A percentile compares a stretch with the other conserved stretches of the same genome.
phyloP scores from a whole-genome alignment of 2,797 vertebrate species.

The Phylloscopus collybita region DNA sequence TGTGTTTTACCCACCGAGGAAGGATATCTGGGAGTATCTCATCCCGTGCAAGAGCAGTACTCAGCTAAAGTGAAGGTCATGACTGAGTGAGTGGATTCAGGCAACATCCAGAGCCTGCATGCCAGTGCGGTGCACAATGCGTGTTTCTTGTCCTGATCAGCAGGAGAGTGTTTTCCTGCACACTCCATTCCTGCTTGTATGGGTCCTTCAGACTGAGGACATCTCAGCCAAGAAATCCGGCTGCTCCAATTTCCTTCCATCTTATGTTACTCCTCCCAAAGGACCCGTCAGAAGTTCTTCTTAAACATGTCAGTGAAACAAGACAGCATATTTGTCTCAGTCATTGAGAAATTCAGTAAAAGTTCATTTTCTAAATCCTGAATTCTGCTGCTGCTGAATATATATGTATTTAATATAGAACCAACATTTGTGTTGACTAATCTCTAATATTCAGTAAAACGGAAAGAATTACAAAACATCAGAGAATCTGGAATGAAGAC shows the following conservation, averaged over 20 bases:
- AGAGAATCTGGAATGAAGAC: neutral
- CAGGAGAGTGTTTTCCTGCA: neutral
- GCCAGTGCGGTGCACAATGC: accelerated
- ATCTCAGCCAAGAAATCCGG: neutral
- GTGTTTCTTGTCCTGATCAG: accelerated
- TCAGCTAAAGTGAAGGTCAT: neutral
- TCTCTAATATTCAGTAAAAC: neutral
- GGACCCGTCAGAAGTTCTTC: neutral
- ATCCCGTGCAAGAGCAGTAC: neutral
- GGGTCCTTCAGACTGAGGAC: neutral
- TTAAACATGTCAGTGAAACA: neutral
- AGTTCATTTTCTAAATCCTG: neutral
- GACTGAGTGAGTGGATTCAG: neutral
- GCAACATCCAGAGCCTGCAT: neutral
- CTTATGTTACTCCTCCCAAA: neutral
- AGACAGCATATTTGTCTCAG: neutral
- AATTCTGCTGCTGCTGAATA: neutral
- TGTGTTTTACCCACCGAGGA: neutral
- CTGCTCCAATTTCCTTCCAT: neutral
- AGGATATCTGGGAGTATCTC: neutral
- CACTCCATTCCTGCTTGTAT: neutral
- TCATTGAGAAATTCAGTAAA: neutral
- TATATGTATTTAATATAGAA: neutral
- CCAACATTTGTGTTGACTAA: neutral
- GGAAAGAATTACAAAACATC: neutral